Evolutionary conservation across 2,113 vertebrate species (phyloP), one percentile per base, ranked within the genome.

Genomic region (Chlorodrepanis virens): DNA sequence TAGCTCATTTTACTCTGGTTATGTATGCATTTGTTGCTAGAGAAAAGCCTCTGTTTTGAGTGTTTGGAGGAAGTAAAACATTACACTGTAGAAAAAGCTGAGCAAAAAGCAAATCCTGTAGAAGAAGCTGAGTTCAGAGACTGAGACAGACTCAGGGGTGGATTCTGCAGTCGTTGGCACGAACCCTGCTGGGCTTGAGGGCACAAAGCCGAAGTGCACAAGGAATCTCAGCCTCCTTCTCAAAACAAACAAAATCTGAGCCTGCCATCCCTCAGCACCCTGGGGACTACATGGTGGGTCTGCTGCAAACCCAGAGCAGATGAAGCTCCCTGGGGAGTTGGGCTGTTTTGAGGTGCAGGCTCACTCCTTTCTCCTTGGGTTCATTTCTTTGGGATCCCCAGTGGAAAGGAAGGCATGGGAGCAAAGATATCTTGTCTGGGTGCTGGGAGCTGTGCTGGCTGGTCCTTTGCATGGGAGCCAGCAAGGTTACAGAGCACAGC

Each of bases 141-240:
- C 68, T 1, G 6, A 87, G 54, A 20, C 39, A 72, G 50, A n/a
- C 54, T 69, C 59, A 23, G 56, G 80, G 42, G 68, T 87, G 76
- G 83, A 81, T 77, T 86, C 81, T 89, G 22, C n/a, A 54, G 68
- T 57, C 0, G 0, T 27, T 96, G 96, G 95, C 96, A 94, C 35
- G 35, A 59, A 0, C 84, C 87, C 90, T 75, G 86, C 93, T 95
- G 72, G 93, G 93, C 69, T 93, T 47, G 52, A 93, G 92, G 94
- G 91, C 86, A 94, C 21, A 15, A 63, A 92, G 94, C 44, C 4
- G 6, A 83, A 95, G 94, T 87, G 89, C 89, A 90, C 22, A 35
- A 72, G 82, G 64, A 75, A 82, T 65, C 71, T 74, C n/a, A 14
- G 29, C 40, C 63, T 90, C 68, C 76, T 81, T 60, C n/a, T 89